Evolutionary conservation across 2,797 vertebrate species (phyloP).

Genomic region (Ctenochaetus hawaiiensis): DNA sequence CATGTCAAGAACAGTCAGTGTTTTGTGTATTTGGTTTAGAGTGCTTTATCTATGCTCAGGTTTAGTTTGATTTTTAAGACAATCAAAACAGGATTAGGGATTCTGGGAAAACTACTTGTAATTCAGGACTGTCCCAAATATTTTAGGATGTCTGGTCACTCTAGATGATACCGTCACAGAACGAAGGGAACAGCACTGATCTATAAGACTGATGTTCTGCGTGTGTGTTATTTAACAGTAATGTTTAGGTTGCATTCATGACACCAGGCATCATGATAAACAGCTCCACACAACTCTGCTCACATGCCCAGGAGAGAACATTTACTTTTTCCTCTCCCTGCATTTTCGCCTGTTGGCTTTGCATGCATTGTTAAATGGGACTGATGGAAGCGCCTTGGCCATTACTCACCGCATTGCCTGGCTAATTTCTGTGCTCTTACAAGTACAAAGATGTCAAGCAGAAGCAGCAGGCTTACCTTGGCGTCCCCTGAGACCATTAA

Average conservation of each 20-base stretch:
- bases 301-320: slow-evolving; percentile 66
- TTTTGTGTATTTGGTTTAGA: too few species aligned
- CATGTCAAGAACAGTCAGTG: too few species aligned
- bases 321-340: slow-evolving; percentile 59
- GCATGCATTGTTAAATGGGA: slow-evolving; percentile 88
- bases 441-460: slow-evolving; percentile 89
- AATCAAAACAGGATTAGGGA: too few species aligned
- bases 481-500: slow-evolving; percentile 86
- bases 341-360: slow-evolving; percentile 71
- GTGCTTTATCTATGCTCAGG: too few species aligned
- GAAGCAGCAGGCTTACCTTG: slow-evolving; percentile 86
- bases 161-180: too few species aligned
- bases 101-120: too few species aligned
- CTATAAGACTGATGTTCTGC: slow-evolving; percentile 14
- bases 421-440: slow-evolving; percentile 90
- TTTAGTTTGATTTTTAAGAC: too few species aligned
- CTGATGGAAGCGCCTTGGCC: slow-evolving; percentile 82
- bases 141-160: too few species aligned
- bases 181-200: neutral
- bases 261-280: slow-evolving; percentile 52
- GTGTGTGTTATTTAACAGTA: slow-evolving; percentile 25
- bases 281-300: slow-evolving; percentile 58
- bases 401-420: slow-evolving; percentile 86
- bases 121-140: too few species aligned
- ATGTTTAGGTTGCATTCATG: slow-evolving; percentile 51